Evolutionary conservation across 2,888 invertebrate genomes (phyloP).

Genomic region (Drosophila vallismaia): DNA sequence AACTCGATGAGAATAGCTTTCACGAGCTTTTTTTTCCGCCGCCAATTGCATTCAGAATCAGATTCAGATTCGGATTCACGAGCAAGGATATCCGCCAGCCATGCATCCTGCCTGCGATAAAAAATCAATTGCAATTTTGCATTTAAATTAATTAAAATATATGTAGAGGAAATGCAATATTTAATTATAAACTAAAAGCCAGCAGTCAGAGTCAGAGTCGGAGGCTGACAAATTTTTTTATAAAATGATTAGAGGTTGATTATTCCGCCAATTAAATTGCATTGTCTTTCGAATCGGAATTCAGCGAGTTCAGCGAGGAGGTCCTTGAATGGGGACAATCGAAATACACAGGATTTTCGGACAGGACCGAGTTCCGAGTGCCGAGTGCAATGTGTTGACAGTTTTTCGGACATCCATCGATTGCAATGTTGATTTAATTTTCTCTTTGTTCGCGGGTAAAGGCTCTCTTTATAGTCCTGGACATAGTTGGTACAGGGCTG

Average conservation of each 20-base stretch:
- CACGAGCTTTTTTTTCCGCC: constrained; percentile 41
- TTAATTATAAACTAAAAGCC: too few species aligned
- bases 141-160: background rate
- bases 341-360: constrained; percentile 29
- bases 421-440: constrained; percentile 24
- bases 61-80: background rate
- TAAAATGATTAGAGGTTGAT: constrained; percentile 6
- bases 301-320: too few species aligned
- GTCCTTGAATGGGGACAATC: constrained; percentile 44
- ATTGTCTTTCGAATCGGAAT: background rate
- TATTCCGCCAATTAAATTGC: background rate
- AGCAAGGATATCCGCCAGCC: constrained; percentile 18
- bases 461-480: background rate
- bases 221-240: background rate
- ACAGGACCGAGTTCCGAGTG: constrained; percentile 5
- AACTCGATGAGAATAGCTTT: constrained; percentile 40
- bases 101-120: constrained; percentile 1
- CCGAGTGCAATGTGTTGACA: constrained; percentile 6
- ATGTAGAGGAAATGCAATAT: background rate
- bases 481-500: background rate
- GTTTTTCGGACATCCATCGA: constrained; percentile 6
- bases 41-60: constrained; percentile 15
- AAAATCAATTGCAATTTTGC: background rate
- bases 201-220: too few species aligned
- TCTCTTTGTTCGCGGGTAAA: constrained; percentile 9